phyloP scores from a whole-genome alignment of 2,888 invertebrate genomes.

The Lasioglossum villosulum region DNA sequence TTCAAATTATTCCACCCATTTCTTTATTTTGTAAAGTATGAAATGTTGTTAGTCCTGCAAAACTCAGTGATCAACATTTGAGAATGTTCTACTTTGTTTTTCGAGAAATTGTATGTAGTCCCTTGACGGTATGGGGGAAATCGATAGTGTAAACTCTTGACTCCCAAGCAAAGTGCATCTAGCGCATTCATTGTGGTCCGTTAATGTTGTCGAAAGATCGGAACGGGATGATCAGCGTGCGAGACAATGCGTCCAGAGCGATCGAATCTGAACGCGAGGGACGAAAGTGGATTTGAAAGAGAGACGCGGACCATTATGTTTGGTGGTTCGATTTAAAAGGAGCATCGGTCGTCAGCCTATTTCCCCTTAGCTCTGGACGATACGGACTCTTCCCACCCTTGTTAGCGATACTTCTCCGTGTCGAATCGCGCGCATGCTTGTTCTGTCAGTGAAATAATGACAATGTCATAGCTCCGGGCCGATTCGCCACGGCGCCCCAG shows the following conservation, averaged over 20 bases:
- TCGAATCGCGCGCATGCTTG: constrained; percentile 83
- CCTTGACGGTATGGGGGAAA: neutral
- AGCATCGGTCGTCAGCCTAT: constrained; percentile 29
- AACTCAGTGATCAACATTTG: no score
- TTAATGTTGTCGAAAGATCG: constrained; percentile 6
- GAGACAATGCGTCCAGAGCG: neutral
- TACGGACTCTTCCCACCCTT: constrained; percentile 80
- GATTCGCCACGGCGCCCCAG: constrained; percentile 81
- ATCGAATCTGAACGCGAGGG: constrained; percentile 15
- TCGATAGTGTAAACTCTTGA: neutral
- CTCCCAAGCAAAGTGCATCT: neutral
- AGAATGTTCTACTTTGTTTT: no score
- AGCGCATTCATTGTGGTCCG: neutral
- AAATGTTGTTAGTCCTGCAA: no score
- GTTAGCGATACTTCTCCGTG: constrained; percentile 81
- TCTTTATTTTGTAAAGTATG: no score
- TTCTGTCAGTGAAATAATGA: constrained; percentile 84
- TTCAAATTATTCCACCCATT: no score
- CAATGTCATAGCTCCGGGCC: constrained; percentile 81
- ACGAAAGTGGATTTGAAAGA: constrained; percentile 36
- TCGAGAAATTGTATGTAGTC: no score
- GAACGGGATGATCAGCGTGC: neutral
- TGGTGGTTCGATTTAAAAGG: constrained; percentile 60
- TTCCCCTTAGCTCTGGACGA: constrained; percentile 52
- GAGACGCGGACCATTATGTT: constrained; percentile 45